phyloP scores from a whole-genome alignment of 2,888 invertebrate genomes.

The Drosophila anceps region DNA sequence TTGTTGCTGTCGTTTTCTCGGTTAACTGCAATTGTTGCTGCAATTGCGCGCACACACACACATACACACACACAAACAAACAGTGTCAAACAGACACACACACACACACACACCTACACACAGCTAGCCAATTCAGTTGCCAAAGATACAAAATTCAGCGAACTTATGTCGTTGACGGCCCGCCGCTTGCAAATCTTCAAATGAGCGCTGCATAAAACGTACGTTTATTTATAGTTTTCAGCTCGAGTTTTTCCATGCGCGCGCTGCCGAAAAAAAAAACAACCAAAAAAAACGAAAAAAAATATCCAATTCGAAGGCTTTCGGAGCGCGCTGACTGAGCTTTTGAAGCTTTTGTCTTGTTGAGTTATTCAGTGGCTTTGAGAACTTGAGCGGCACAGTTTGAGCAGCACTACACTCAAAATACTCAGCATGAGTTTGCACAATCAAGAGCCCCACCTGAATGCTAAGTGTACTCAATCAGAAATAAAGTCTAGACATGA shows the following conservation, averaged over 20 bases:
- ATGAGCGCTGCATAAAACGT: slow-evolving; percentile 79
- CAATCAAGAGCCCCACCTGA: slow-evolving; percentile 20
- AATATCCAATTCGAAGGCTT: slow-evolving; percentile 54
- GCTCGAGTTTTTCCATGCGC: slow-evolving; percentile 59
- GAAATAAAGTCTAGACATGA: slow-evolving; percentile 28
- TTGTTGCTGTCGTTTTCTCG: slow-evolving; percentile 65
- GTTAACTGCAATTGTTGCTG: slow-evolving; percentile 80
- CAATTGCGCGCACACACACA: slow-evolving; percentile 56
- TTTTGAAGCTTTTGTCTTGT: slow-evolving; percentile 42
- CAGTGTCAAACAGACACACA: slow-evolving; percentile 30
- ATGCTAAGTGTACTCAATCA: slow-evolving; percentile 32
- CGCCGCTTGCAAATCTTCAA: slow-evolving; percentile 83
- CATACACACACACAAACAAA: slow-evolving; percentile 16
- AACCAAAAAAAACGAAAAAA: slow-evolving; percentile 6
- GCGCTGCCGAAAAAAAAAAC: slow-evolving; percentile 48
- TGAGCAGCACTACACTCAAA: slow-evolving; percentile 29
- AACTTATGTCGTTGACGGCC: slow-evolving; percentile 58
- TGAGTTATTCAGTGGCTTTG: slow-evolving; percentile 24
- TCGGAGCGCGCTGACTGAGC: slow-evolving; percentile 46
- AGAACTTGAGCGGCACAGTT: slow-evolving; percentile 54
- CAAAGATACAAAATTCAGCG: slow-evolving; percentile 51
- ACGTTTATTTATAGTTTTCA: slow-evolving; percentile 85
- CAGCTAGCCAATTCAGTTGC: slow-evolving; percentile 49
- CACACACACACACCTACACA: slow-evolving; percentile 49
- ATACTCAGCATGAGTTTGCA: slow-evolving; percentile 40